Percentiles rank a stretch among this genome's conserved stretches.
Evolutionary conservation across 2,113 vertebrate species (phyloP).

Genomic region (Aldabrachelys gigantea): DNA sequence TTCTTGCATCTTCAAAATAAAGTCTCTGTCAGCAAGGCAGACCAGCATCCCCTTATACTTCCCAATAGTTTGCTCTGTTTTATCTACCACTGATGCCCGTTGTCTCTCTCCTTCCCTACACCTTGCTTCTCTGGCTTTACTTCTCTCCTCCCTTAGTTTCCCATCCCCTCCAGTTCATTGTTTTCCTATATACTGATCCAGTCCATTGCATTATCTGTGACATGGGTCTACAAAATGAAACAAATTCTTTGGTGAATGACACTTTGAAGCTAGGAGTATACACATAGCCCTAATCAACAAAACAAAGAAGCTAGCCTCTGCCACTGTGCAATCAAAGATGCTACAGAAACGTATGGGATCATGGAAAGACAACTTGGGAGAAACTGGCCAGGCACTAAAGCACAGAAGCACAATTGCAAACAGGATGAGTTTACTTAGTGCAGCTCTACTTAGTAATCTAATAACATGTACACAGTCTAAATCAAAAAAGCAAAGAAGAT

Average conservation of each 20-base stretch:
- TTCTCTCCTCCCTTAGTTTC: not conserved
- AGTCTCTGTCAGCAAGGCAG: not conserved
- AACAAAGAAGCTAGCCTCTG: not conserved
- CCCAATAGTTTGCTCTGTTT: not conserved
- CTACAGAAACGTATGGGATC: rapidly evolving
- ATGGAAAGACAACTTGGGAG: not conserved
- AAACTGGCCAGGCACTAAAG: not conserved
- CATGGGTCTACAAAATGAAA: not conserved
- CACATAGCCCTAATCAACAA: not conserved
- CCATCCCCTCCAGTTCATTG: not conserved
- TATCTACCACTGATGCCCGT: not conserved
- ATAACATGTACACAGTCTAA: not conserved
- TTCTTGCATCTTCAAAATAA: not conserved
- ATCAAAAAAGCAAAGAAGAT: no score
- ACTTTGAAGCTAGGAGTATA: not conserved
- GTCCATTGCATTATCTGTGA: not conserved
- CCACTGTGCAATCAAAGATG: rapidly evolving
- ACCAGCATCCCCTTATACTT: not conserved
- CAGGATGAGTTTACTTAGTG: not conserved
- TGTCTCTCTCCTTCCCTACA: not conserved
- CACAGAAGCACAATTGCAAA: not conserved
- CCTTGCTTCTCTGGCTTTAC: not conserved
- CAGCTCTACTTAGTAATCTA: not conserved
- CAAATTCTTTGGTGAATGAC: not conserved
- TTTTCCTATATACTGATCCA: not conserved